Conservation (phyloP, 2,797 vertebrate genomes). For the Pangasius djambal region DNA sequence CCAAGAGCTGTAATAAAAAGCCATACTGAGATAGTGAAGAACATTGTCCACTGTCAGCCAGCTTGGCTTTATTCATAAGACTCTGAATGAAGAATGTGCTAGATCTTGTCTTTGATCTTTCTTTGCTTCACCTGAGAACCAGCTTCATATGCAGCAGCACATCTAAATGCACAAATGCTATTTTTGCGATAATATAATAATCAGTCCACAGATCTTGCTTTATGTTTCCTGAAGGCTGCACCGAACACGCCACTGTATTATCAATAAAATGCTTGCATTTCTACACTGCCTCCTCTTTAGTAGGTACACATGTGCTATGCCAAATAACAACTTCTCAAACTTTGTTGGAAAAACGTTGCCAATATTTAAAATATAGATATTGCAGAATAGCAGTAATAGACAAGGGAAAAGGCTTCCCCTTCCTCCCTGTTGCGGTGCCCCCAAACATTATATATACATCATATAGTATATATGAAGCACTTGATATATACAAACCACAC, state of each 20-base stretch:
- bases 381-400: not conserved
- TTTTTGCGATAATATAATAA: not conserved
- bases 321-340: not conserved
- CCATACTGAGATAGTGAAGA: slow-evolving; percentile 45
- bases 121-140: slow-evolving; percentile 26
- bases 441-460: not conserved
- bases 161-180: slow-evolving; percentile 33
- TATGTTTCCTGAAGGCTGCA: not conserved
- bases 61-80: slow-evolving; percentile 39
- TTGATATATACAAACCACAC: not conserved
- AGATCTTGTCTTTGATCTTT: slow-evolving; percentile 47
- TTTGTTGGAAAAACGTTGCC: not conserved
- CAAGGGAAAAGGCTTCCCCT: not conserved
- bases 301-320: not conserved
- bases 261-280: not conserved
- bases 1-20: slow-evolving; percentile 49
- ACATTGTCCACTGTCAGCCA: slow-evolving; percentile 32
- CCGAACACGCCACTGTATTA: not conserved
- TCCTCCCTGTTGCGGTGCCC: not conserved
- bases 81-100: slow-evolving; percentile 43
- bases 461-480: not conserved
- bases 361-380: not conserved
- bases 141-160: slow-evolving; percentile 31
- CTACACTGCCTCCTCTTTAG: not conserved
- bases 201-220: not conserved